Percentiles rank a stretch among this genome's conserved stretches.
Evolutionary conservation across 2,797 vertebrate species (phyloP).

Genomic region (Tangara arthus): DNA sequence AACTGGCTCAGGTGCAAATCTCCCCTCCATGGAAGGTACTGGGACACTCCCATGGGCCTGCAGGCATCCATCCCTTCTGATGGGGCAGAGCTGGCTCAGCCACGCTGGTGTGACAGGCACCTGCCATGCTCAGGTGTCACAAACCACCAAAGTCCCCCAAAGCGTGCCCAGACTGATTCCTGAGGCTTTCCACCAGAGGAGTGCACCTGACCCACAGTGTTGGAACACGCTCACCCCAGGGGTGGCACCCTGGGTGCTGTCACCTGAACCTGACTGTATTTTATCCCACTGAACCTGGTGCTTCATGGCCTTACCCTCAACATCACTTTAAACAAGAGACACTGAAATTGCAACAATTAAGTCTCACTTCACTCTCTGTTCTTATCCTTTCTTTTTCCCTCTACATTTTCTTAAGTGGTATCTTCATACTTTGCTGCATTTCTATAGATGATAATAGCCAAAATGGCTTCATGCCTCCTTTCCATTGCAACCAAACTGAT

Average conservation of each 20-base stretch:
- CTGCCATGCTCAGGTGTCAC: too few species aligned
- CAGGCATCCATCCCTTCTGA: neutral
- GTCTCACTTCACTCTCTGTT: neutral
- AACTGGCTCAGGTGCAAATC: neutral
- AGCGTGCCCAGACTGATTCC: neutral
- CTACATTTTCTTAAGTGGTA: neutral
- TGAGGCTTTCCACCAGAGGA: neutral
- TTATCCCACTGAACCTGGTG: neutral
- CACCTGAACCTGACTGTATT: neutral
- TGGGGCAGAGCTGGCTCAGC: neutral
- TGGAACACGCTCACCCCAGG: too few species aligned
- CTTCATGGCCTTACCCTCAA: neutral
- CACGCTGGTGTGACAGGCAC: neutral
- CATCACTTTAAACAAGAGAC: neutral
- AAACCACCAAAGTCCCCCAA: neutral
- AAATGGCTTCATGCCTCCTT: neutral
- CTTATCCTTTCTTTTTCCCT: neutral
- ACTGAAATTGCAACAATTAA: neutral
- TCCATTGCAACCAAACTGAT: neutral
- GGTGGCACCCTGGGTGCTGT: too few species aligned
- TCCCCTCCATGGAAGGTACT: accelerated
- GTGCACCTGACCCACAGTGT: neutral
- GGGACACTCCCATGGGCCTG: neutral
- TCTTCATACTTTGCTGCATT: neutral
- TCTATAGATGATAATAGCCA: neutral